Conservation (phyloP, 2,888 invertebrate genomes). For the Limnephilus auricula region DNA sequence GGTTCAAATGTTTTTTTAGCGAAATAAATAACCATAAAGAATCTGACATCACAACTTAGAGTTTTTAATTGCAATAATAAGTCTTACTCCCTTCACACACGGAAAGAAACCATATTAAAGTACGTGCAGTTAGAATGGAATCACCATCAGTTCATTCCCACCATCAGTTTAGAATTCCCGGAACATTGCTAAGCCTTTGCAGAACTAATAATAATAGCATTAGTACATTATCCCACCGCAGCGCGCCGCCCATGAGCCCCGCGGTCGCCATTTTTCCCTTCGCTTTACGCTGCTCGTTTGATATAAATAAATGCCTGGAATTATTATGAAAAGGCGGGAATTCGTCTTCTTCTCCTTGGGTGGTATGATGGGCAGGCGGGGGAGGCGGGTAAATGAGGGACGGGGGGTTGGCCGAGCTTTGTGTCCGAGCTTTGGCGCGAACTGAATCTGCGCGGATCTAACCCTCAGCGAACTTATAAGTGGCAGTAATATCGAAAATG, state of each 20-base stretch:
- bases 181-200: background rate
- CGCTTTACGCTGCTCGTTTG: conserved; percentile 51
- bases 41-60: no score
- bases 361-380: conserved; percentile 47
- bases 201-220: background rate
- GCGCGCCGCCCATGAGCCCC: conserved; percentile 2
- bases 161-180: background rate
- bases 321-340: conserved; percentile 65
- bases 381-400: background rate
- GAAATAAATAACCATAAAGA: no score
- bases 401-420: background rate
- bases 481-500: background rate
- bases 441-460: conserved; percentile 7
- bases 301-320: conserved; percentile 63
- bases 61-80: background rate
- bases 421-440: background rate
- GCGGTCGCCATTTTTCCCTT: conserved; percentile 34
- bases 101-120: background rate
- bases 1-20: no score
- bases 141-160: background rate
- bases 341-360: conserved; percentile 65
- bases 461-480: conserved; percentile 18
- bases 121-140: background rate
- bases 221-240: background rate
- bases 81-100: background rate